Conservation (phyloP, 2,888 invertebrate species). For the Pantelozetes paolii region DNA sequence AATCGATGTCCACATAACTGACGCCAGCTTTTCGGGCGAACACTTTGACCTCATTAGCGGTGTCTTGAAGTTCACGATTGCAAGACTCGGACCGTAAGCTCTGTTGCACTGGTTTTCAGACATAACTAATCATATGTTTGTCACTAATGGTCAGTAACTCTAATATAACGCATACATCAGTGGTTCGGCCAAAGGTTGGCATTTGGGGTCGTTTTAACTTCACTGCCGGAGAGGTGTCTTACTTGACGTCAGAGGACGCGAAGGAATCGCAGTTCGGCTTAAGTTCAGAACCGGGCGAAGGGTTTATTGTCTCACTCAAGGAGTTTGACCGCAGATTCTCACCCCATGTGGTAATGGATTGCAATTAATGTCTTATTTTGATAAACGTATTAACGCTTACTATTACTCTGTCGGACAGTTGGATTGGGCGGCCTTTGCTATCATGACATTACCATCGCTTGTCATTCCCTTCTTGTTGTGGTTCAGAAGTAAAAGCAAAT, state of each 20-base stretch:
- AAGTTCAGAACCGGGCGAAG: slow-evolving; percentile 90
- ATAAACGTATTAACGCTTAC: neutral
- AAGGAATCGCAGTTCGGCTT: slow-evolving; percentile 63
- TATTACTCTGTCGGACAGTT: slow-evolving; percentile 55
- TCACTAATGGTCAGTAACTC: slow-evolving; percentile 63
- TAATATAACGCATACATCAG: slow-evolving; percentile 88
- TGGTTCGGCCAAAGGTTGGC: slow-evolving; percentile 79
- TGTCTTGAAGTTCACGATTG: slow-evolving; percentile 70
- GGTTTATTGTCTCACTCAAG: slow-evolving; percentile 81
- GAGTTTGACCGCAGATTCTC: slow-evolving; percentile 96
- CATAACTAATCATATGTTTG: neutral
- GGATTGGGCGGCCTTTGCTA: slow-evolving; percentile 93
- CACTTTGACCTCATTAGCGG: slow-evolving; percentile 87
- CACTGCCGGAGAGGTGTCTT: slow-evolving; percentile 86
- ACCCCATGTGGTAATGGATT: slow-evolving; percentile 71
- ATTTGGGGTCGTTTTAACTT: slow-evolving; percentile 85
- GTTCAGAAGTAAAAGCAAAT: slow-evolving; percentile 72
- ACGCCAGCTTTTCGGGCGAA: slow-evolving; percentile 85
- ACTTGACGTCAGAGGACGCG: slow-evolving; percentile 77
- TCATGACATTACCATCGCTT: slow-evolving; percentile 91
- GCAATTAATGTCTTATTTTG: neutral
- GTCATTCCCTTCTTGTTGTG: slow-evolving; percentile 90
- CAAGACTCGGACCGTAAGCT: slow-evolving; percentile 75
- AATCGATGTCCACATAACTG: slow-evolving; percentile 77
- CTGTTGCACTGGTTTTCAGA: slow-evolving; percentile 43